phyloP scores from a whole-genome alignment of 2,113 vertebrate genomes.

The Isichthys henryi region DNA sequence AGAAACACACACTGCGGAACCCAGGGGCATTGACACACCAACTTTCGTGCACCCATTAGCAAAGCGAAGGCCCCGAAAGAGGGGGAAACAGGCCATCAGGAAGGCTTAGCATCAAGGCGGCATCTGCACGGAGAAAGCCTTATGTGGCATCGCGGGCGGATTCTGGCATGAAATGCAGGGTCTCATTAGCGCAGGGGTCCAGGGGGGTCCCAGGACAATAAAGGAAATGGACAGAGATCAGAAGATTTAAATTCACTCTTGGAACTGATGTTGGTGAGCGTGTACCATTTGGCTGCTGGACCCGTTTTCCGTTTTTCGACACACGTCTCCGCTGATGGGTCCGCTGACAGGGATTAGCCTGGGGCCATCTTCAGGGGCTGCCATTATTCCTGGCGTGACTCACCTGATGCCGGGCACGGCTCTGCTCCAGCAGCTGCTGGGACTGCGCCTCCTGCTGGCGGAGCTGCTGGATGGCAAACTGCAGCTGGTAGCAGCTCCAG shows the following conservation, averaged over 20 bases:
- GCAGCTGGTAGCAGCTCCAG: constrained; percentile 68
- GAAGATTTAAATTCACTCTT: background rate
- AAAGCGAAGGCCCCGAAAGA: background rate
- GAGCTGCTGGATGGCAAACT: constrained; percentile 80
- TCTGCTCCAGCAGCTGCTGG: constrained; percentile 69
- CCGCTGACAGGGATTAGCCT: background rate
- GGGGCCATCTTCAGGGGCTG: background rate
- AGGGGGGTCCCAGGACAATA: background rate
- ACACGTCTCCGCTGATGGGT: background rate
- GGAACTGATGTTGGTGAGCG: background rate
- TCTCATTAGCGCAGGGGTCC: background rate
- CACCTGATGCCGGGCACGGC: constrained; percentile 71
- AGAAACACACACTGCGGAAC: background rate
- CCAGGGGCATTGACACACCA: background rate
- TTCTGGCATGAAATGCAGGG: background rate
- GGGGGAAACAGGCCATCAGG: background rate
- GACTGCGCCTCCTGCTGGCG: constrained; percentile 78
- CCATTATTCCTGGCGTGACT: background rate
- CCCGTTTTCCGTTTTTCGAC: background rate
- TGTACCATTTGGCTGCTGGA: background rate
- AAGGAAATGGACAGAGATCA: background rate
- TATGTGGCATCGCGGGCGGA: background rate
- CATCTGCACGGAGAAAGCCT: background rate
- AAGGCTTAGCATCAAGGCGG: background rate
- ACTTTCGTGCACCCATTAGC: background rate